Base-by-base conservation (phyloP, 1,140 invertebrate species). In the Medauroidea extradentata region DNA sequence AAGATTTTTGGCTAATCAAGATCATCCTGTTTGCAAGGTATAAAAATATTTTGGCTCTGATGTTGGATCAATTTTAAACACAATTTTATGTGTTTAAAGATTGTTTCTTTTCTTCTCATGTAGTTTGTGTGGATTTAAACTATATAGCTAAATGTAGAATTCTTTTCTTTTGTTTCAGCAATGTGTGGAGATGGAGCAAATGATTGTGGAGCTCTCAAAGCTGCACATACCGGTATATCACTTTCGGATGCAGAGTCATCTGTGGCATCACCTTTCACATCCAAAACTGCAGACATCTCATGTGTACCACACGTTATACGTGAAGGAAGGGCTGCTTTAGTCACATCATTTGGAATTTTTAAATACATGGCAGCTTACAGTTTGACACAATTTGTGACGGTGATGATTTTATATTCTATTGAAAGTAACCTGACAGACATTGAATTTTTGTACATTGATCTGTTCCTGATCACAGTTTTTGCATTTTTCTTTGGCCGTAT, bases 301-400 rank as follows among this genome's bases (percentile, higher is more conserved):
- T 97, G 94, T 76, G 87, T 97, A 13, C 84, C 91, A 7, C 84
- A 73, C 46, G 68, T 73, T 0, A 84, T 87, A n/a, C 72, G 86
- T n/a, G 91, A 94, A 75, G 93, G 94, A 14, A 82, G 95, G 19
- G 91, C 90, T 51, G 91, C 96, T 0, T 77, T 98, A 38, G 93
- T 95, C 29, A 98, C 95, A 0, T 94, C 93, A 0, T 97, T 97
- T 78, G 91, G 93, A 13, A 90, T 96, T 54, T 96, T 98, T 77
- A 98, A 98, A 72, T 98, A 96, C 75, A 98, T 98, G 94, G 94
- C 94, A 24, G 85, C 89, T 43, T 98, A 98, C 74, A 93, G 90
- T 46, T 78, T 98, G 2, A 96, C 91, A 34, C 94, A 98, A 76
- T 98, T 98, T 73, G 83, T 93, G 56, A 93, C 93, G 13, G 91